Conservation (phyloP, 2,888 invertebrate genomes). For the Aromia moschata region DNA sequence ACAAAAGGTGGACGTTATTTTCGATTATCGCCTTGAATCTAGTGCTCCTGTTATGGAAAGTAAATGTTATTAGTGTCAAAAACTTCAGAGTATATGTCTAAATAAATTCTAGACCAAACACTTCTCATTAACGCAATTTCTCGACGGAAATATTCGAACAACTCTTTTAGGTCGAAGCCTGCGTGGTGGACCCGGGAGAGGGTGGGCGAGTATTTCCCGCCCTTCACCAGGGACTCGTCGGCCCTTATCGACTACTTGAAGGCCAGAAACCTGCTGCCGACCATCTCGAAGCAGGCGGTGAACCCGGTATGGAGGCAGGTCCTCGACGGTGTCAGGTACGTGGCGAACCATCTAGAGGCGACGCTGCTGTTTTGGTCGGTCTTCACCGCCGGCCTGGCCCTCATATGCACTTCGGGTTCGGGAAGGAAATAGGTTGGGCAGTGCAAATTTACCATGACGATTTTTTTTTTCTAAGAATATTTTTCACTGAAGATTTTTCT, state of each 20-base stretch:
- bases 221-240: slow-evolving; percentile 68
- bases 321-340: slow-evolving; percentile 64
- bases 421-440: slow-evolving; percentile 12
- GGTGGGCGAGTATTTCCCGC: slow-evolving; percentile 69
- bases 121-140: too few species aligned
- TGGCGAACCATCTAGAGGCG: slow-evolving; percentile 64
- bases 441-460: not conserved
- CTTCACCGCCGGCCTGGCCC: slow-evolving; percentile 67
- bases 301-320: slow-evolving; percentile 62
- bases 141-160: not conserved
- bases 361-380: slow-evolving; percentile 67
- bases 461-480: not conserved
- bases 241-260: slow-evolving; percentile 68
- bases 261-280: slow-evolving; percentile 66
- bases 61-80: too few species aligned
- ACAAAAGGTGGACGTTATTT: too few species aligned
- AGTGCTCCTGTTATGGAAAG: too few species aligned
- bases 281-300: slow-evolving; percentile 51
- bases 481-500: too few species aligned
- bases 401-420: slow-evolving; percentile 56
- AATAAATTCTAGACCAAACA: too few species aligned
- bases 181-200: slow-evolving; percentile 69
- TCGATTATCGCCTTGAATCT: too few species aligned
- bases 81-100: too few species aligned
- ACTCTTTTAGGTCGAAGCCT: slow-evolving; percentile 55